Conservation (phyloP, 2,888 invertebrate genomes). For the Amphipyra berbera region DNA sequence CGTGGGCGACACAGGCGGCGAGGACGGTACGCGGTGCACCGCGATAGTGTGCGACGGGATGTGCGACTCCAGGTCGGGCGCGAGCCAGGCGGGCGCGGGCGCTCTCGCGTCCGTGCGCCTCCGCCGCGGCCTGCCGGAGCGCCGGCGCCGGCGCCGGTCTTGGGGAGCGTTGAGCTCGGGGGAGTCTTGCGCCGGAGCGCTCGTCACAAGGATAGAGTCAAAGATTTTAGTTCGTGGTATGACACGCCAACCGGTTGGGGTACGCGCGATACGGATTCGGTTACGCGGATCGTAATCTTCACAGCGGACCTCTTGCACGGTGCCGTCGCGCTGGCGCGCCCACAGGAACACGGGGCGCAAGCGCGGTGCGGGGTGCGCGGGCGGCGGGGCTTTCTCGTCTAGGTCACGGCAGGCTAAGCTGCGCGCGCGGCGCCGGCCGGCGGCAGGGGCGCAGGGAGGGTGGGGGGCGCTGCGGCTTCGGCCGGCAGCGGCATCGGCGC, state of each 20-base stretch:
- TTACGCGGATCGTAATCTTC: slow-evolving; percentile 96
- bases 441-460: slow-evolving; percentile 75
- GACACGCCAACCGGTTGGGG: slow-evolving; percentile 94
- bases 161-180: slow-evolving; percentile 65
- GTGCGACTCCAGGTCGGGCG: slow-evolving; percentile 90
- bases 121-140: slow-evolving; percentile 62
- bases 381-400: slow-evolving; percentile 83
- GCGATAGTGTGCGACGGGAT: slow-evolving; percentile 91
- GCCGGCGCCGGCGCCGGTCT: slow-evolving; percentile 63
- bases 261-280: slow-evolving; percentile 95
- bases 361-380: slow-evolving; percentile 89
- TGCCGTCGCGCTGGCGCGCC: slow-evolving; percentile 94
- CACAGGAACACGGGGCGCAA: slow-evolving; percentile 96
- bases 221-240: slow-evolving; percentile 93
- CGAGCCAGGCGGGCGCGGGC: slow-evolving; percentile 72
- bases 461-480: slow-evolving; percentile 74
- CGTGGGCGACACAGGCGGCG: slow-evolving; percentile 69
- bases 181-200: slow-evolving; percentile 66
- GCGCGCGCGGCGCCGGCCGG: slow-evolving; percentile 81
- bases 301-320: slow-evolving; percentile 95
- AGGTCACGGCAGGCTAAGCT: slow-evolving; percentile 75
- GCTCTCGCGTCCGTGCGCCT: slow-evolving; percentile 61
- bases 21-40: slow-evolving; percentile 77
- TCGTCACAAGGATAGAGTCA: slow-evolving; percentile 82
- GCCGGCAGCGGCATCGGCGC: slow-evolving; percentile 87